These are phyloP conservation scores for Brachionus plicatilis DNA, from an alignment of 1,140 invertebrate genomes.

Conservation along the genomic window DNA sequence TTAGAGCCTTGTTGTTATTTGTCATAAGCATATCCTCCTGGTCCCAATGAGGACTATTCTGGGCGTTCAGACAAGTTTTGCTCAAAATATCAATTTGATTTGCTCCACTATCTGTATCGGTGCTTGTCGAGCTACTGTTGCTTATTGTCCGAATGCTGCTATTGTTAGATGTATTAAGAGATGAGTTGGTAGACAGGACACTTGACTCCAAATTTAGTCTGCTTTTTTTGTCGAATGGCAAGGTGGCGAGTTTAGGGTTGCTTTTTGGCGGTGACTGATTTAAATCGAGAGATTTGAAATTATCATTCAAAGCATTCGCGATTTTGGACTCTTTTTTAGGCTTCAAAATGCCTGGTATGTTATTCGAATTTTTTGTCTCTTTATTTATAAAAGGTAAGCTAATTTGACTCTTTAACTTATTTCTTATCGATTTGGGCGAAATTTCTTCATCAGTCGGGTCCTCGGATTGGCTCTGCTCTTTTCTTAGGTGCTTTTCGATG, in stretches of 20 bases:
- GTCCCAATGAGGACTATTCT: neutral
- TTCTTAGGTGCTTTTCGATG: neutral
- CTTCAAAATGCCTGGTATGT: neutral
- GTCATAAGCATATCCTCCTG: constrained; percentile 1
- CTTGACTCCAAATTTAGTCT: neutral
- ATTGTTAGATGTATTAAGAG: constrained; percentile 2
- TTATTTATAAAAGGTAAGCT: constrained; percentile 9
- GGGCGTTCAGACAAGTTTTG: neutral
- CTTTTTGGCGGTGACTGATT: neutral
- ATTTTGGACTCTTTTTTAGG: neutral
- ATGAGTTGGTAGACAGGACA: neutral
- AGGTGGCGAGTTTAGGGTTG: neutral
- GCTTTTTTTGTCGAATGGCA: constrained; percentile 29
- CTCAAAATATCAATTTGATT: neutral
- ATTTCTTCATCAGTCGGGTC: neutral
- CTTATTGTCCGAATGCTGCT: constrained; percentile 8
- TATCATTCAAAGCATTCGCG: neutral
- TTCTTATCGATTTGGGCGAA: neutral
- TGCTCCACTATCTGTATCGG: neutral
- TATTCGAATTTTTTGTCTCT: neutral
- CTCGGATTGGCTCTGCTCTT: neutral
- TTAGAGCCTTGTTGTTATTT: neutral
- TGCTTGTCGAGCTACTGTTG: constrained; percentile 3
- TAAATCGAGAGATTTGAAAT: constrained; percentile 16
- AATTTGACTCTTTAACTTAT: constrained; percentile 26